Conservation (phyloP, 2,797 vertebrate species). For the Oryzias dopingdopingensis region DNA sequence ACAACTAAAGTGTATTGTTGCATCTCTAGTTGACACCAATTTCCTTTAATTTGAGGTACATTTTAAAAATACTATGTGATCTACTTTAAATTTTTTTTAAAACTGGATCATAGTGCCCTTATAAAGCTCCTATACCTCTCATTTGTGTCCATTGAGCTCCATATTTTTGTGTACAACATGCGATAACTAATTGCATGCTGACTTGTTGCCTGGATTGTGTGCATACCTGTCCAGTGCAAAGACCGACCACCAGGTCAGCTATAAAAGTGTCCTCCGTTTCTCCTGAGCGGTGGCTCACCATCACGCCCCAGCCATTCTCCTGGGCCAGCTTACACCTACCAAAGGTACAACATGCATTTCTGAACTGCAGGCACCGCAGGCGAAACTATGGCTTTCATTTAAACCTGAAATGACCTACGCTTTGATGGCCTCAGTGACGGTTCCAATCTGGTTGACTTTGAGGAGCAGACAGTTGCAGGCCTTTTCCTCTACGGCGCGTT, state of each 20-base stretch:
- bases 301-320: slow-evolving; percentile 94
- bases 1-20: too few species aligned
- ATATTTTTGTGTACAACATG: not conserved
- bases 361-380: not conserved
- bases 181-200: not conserved
- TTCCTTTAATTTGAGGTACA: too few species aligned
- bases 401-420: slow-evolving; percentile 75
- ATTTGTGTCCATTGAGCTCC: not conserved
- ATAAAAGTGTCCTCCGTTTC: slow-evolving; percentile 95
- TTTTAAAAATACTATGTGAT: too few species aligned
- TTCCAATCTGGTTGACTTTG: slow-evolving; percentile 95
- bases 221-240: slow-evolving; percentile 91
- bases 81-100: too few species aligned
- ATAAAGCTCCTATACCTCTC: too few species aligned
- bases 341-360: not conserved
- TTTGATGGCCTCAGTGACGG: slow-evolving; percentile 90
- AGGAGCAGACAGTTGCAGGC: slow-evolving; percentile 93
- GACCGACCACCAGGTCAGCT: slow-evolving; percentile 91
- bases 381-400: too few species aligned
- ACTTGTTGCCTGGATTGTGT: not conserved
- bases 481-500: slow-evolving; percentile 88
- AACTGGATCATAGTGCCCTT: too few species aligned
- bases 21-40: too few species aligned
- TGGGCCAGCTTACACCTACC: slow-evolving; percentile 91
- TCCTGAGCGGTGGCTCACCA: slow-evolving; percentile 94